Evolutionary conservation across 2,888 invertebrate genomes (phyloP).

Genomic region (Eudasyphora cyanicolor): DNA sequence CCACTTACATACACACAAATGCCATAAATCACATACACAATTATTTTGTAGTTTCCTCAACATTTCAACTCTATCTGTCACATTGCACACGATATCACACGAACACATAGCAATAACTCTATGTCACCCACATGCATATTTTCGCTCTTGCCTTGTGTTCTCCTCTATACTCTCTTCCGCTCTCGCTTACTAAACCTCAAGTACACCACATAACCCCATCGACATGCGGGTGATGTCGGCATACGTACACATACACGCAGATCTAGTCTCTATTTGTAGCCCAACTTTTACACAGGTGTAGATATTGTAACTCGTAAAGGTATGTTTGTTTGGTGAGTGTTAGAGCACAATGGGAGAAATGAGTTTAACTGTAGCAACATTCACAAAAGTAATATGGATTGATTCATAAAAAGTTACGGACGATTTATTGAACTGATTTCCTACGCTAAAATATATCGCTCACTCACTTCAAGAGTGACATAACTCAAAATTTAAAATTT

Average conservation of each 20-base stretch:
- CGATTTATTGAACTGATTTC: too few species aligned
- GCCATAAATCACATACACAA: conserved; percentile 58
- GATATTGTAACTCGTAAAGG: conserved; percentile 14
- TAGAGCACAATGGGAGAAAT: neutral
- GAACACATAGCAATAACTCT: conserved; percentile 5
- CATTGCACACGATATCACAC: conserved; percentile 17
- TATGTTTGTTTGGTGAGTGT: neutral
- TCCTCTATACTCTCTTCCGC: neutral
- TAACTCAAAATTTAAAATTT: too few species aligned
- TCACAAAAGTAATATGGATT: too few species aligned
- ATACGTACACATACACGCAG: neutral
- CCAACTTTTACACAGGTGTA: neutral
- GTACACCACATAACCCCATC: neutral
- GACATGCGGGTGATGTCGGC: neutral
- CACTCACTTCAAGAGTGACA: too few species aligned
- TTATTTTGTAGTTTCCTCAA: conserved; percentile 53
- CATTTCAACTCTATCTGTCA: conserved; percentile 45
- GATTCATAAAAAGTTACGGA: too few species aligned
- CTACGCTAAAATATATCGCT: too few species aligned
- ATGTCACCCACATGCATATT: conserved; percentile 2
- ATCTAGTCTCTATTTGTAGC: neutral
- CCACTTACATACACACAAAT: neutral
- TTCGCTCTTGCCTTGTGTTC: too few species aligned
- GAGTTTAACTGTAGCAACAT: too few species aligned
- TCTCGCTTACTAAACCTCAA: neutral